phyloP scores from a whole-genome alignment of 1,140 invertebrate species.

The Wasmannia auropunctata region DNA sequence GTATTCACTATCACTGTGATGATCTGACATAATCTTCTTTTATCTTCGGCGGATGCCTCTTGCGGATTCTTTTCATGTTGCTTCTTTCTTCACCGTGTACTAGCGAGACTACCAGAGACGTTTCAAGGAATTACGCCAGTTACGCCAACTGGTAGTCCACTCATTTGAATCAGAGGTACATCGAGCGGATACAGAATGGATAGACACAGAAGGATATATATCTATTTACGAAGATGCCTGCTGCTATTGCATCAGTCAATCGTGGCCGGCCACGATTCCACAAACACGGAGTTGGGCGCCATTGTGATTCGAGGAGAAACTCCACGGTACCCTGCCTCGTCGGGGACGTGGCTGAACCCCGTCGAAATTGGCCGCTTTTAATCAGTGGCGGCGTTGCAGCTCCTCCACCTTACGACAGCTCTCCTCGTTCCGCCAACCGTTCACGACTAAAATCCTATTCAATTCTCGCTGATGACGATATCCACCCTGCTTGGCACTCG shows the following conservation, averaged over 20 bases:
- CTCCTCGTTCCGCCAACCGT: background rate
- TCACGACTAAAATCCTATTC: background rate
- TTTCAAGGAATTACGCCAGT: background rate
- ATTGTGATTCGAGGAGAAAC: slow-evolving; percentile 57
- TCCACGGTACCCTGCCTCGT: background rate
- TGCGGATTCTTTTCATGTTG: slow-evolving; percentile 78
- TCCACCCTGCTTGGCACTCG: background rate
- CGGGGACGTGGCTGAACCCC: background rate
- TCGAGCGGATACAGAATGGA: background rate
- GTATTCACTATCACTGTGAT: slow-evolving; percentile 70
- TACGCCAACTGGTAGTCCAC: background rate
- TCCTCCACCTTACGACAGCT: background rate
- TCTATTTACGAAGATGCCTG: slow-evolving; percentile 34
- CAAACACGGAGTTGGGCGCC: slow-evolving; percentile 60
- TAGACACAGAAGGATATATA: background rate
- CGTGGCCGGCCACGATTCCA: slow-evolving; percentile 28
- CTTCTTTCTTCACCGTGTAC: background rate
- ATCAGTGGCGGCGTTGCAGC: background rate
- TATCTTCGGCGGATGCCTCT: slow-evolving; percentile 73
- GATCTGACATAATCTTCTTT: slow-evolving; percentile 64
- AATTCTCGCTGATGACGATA: background rate
- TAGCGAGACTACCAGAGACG: background rate
- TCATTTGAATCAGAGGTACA: slow-evolving; percentile 31
- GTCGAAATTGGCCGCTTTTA: slow-evolving; percentile 2
- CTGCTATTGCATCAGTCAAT: slow-evolving; percentile 19